phyloP scores from a whole-genome alignment of 1,140 invertebrate species.

The Metopolophium dirhodum region DNA sequence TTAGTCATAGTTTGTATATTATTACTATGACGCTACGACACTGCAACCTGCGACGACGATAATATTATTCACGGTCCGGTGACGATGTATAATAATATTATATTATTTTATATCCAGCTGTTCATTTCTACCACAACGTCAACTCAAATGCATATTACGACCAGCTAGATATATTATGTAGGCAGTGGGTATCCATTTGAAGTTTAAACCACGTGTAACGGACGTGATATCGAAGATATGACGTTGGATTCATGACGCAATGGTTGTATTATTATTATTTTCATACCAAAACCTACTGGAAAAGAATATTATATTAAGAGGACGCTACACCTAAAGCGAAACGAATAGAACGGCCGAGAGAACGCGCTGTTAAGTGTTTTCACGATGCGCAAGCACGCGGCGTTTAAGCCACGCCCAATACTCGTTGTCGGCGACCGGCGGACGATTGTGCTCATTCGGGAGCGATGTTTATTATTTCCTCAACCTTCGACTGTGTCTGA shows the following conservation, averaged over 20 bases:
- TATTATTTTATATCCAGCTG: background rate
- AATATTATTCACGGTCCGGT: background rate
- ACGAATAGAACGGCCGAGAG: too few species aligned
- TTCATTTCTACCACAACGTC: background rate
- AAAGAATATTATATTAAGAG: background rate
- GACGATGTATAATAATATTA: background rate
- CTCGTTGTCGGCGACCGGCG: too few species aligned
- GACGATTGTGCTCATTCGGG: too few species aligned
- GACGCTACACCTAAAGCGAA: too few species aligned
- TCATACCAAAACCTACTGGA: background rate
- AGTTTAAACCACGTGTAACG: background rate
- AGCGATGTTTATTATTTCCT: too few species aligned
- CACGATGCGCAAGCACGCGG: too few species aligned
- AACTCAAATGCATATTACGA: too few species aligned
- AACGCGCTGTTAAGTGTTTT: too few species aligned
- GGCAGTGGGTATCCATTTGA: background rate
- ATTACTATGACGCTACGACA: background rate
- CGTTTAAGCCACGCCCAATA: too few species aligned
- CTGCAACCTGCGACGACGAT: background rate
- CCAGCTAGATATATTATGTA: too few species aligned
- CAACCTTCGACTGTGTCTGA: too few species aligned
- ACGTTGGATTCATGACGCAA: background rate
- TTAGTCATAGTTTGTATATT: background rate
- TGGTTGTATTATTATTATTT: background rate
- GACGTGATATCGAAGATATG: background rate